Conservation (phyloP, 2,888 invertebrate genomes). For the Lydus trimaculatus region DNA sequence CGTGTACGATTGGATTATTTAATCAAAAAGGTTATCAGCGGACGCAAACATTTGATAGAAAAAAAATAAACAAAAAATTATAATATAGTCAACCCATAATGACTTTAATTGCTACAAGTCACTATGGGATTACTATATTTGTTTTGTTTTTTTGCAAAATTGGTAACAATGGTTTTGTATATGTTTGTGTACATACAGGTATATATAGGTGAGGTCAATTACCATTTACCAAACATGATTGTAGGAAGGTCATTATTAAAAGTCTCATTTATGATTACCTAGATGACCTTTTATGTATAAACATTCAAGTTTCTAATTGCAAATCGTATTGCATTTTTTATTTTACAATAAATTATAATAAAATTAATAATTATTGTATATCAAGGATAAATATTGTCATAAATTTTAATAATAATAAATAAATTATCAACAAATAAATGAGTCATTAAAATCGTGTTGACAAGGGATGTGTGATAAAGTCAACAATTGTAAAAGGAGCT, state of each 20-base stretch:
- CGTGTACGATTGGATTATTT: too few species aligned
- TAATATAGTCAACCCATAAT: too few species aligned
- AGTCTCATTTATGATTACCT: not conserved
- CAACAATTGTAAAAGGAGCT: not conserved
- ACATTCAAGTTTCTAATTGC: conserved; percentile 4
- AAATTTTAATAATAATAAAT: not conserved
- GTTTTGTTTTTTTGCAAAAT: too few species aligned
- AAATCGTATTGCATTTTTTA: not conserved
- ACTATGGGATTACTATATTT: too few species aligned
- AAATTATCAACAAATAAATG: not conserved
- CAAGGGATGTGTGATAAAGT: not conserved
- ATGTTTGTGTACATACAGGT: too few species aligned
- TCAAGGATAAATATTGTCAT: not conserved
- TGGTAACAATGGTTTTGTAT: too few species aligned
- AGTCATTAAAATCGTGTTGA: not conserved
- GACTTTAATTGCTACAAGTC: too few species aligned
- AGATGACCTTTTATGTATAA: not conserved
- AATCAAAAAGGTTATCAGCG: too few species aligned
- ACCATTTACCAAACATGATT: not conserved
- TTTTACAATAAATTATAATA: not conserved
- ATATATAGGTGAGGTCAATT: not conserved
- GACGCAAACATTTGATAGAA: too few species aligned
- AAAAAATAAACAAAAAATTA: too few species aligned
- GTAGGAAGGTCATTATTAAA: conserved; percentile 1
- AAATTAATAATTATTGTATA: not conserved